Evolutionary conservation across 2,113 vertebrate species (phyloP).

Genomic region (Galbula dea): DNA sequence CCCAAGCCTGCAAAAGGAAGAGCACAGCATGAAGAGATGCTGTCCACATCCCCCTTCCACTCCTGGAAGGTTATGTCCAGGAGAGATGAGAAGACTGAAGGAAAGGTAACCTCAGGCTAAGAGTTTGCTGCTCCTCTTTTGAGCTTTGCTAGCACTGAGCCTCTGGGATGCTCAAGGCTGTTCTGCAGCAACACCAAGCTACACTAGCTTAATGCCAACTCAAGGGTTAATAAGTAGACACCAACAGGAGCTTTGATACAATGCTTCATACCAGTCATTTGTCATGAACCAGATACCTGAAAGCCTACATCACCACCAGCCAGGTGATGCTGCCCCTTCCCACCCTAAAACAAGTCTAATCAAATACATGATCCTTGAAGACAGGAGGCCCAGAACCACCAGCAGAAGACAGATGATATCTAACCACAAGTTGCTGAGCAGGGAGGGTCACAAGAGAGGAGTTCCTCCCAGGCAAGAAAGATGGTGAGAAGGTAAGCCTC

Average conservation of each 20-base stretch:
- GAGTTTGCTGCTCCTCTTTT: not conserved
- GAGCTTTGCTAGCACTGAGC: not conserved
- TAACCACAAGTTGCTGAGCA: not conserved
- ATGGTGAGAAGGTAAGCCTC: not conserved
- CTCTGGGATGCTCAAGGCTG: not conserved
- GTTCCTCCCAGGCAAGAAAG: not conserved
- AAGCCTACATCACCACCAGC: no score
- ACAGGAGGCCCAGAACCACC: not conserved
- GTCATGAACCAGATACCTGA: not conserved
- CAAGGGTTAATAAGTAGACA: not conserved
- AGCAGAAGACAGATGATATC: not conserved
- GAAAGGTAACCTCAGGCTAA: not conserved
- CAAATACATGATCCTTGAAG: rapidly evolving
- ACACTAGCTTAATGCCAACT: not conserved
- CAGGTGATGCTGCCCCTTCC: not conserved
- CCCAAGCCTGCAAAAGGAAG: not conserved
- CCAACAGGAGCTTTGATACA: not conserved
- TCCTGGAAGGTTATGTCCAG: not conserved
- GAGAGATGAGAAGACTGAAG: not conserved
- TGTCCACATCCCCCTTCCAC: rapidly evolving
- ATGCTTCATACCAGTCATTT: rapidly evolving
- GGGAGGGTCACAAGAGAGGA: rapidly evolving
- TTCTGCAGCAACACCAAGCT: not conserved
- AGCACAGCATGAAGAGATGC: rapidly evolving
- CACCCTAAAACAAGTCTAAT: not conserved